Base-by-base conservation (phyloP, 1,140 invertebrate genomes). In the Drosophila ananassae region DNA sequence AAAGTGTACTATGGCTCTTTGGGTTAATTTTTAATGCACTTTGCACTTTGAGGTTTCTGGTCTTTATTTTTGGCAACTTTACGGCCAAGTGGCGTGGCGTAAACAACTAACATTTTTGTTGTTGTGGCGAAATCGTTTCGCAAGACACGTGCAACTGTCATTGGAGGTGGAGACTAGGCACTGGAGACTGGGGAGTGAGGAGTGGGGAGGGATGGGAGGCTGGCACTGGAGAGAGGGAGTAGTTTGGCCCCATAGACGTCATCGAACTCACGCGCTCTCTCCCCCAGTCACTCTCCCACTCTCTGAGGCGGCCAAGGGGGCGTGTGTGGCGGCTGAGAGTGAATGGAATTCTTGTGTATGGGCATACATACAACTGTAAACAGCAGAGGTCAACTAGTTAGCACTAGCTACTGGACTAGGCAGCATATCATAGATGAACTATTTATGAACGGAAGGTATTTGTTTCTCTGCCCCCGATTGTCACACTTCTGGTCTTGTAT, bases 71-170 rank as follows among this genome's bases (percentile, higher is more conserved):
- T 50, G 41, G 44, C 44, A 53, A 46, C 63, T 66, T 56, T 69
- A 68, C 48, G 44, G 52, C 41, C 41, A 8, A 58, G 34, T 32
- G 13, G 30, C 63, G 59, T 48, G 51, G n/a, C 32, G 66, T 56
- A 68, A 68, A 68, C 22, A 67, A 47, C 51, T 47, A 55, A 68
- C 47, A 24, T 25, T 12, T 57, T 48, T 63, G 24, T 13, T 51
- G 17, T 68, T 41, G 52, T 69, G 24, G 17, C 68, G 17, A 73
- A 73, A 62, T 55, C 12, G 55, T 73, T 73, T 73, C 30, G 44
- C 44, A 44, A 73, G 57, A 62, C 68, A 73, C 71, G 69, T 73
- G 71, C 57, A 46, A 24, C 21, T 5, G 8, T 30, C 3, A 17
- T 24, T 22, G 41, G 50, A 41, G 39, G 17, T 17, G 17, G 17